Percentiles rank a stretch among this genome's conserved stretches.
phyloP scores from a whole-genome alignment of 2,888 invertebrate genomes.

The Mythimna albipuncta region DNA sequence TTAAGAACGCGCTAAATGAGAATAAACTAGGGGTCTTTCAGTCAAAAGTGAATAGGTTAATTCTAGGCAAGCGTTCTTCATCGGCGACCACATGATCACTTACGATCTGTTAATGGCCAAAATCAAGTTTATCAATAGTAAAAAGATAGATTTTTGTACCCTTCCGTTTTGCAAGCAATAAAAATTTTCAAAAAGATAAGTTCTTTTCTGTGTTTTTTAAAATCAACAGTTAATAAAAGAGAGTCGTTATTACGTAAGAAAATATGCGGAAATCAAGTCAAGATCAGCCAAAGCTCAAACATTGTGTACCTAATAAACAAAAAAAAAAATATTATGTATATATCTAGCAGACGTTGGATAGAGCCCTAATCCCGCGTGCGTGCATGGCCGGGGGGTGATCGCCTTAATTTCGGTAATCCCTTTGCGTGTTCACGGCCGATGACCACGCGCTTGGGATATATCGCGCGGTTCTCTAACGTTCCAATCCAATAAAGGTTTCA shows the following conservation, averaged over 20 bases:
- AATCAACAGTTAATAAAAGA: no score
- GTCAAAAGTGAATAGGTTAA: no score
- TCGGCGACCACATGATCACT: no score
- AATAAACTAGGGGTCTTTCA: no score
- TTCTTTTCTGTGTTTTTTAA: no score
- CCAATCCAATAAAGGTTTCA: conserved; percentile 29
- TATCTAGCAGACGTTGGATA: conserved; percentile 5
- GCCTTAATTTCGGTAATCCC: conserved; percentile 52
- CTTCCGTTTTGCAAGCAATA: not conserved
- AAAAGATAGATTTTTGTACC: no score
- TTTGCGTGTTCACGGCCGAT: conserved; percentile 53
- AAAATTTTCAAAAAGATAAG: no score
- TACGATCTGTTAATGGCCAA: no score
- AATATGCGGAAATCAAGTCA: not conserved
- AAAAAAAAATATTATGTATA: not conserved
- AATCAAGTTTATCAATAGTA: no score
- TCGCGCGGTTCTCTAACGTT: conserved; percentile 17
- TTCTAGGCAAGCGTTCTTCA: no score
- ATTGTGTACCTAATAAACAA: no score
- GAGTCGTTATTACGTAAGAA: not conserved
- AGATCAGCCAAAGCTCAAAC: not conserved
- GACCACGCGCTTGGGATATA: conserved; percentile 39
- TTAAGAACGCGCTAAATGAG: no score
- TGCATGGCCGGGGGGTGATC: conserved; percentile 33
- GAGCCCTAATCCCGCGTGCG: conserved; percentile 40